phyloP scores from a whole-genome alignment of 1,140 invertebrate genomes.

The Alviniconcha marisindica region DNA sequence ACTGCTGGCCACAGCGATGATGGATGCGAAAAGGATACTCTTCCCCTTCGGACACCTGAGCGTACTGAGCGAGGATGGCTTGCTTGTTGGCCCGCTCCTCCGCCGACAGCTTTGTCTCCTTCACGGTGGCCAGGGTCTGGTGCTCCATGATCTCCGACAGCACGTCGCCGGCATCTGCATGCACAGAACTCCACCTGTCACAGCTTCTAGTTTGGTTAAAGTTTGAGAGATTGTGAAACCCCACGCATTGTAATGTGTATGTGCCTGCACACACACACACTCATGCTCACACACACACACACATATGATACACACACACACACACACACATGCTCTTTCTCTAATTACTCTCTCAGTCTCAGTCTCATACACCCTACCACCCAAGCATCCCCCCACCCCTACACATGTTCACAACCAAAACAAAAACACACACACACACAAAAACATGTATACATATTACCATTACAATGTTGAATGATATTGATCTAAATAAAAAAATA shows the following conservation, averaged over 20 bases:
- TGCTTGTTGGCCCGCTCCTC: conserved; percentile 58
- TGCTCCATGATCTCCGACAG: conserved; percentile 55
- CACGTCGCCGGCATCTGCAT: conserved; percentile 45
- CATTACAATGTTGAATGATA: too few species aligned
- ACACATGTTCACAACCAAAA: background rate
- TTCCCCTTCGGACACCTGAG: conserved; percentile 58
- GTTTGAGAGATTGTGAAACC: too few species aligned
- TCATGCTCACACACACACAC: background rate
- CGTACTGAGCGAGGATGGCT: conserved; percentile 61
- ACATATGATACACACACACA: background rate
- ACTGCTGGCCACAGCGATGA: background rate
- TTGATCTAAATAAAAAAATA: background rate
- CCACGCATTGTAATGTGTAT: too few species aligned
- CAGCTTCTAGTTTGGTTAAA: background rate
- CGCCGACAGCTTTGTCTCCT: conserved; percentile 53
- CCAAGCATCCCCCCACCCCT: background rate
- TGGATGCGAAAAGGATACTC: conserved; percentile 66
- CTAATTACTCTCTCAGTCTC: background rate
- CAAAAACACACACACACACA: background rate
- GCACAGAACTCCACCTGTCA: conserved; percentile 32
- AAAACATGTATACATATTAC: background rate
- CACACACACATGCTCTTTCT: too few species aligned
- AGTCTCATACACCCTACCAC: background rate
- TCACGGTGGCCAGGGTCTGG: conserved; percentile 56
- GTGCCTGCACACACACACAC: background rate